Evolutionary conservation across 2,888 invertebrate genomes (phyloP).

Genomic region (Thymelicus sylvestris): DNA sequence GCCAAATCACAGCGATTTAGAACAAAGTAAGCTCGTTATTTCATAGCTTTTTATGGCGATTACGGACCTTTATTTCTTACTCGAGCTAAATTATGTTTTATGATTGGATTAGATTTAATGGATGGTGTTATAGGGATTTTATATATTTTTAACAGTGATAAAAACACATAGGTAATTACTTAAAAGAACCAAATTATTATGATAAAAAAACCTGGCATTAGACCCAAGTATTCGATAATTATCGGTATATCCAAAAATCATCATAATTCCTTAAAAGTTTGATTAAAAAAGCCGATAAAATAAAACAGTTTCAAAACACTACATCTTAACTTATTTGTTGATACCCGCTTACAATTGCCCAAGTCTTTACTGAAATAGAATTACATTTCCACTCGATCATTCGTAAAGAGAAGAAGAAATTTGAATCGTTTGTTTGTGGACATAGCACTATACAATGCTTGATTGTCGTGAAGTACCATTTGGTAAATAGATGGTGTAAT

Average conservation of each 20-base stretch:
- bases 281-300: too few relatives aligned
- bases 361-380: conserved; percentile 16
- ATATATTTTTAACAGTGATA: too few relatives aligned
- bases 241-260: too few relatives aligned
- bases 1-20: conserved; percentile 35
- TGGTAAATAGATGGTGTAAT: conserved; percentile 15
- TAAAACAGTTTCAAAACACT: background rate
- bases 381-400: conserved; percentile 43
- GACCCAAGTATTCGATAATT: too few relatives aligned
- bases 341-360: conserved; percentile 7
- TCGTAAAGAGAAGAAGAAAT: conserved; percentile 50
- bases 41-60: conserved; percentile 7
- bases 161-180: too few relatives aligned
- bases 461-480: conserved; percentile 16
- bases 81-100: background rate
- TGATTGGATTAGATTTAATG: too few relatives aligned
- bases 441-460: conserved; percentile 17
- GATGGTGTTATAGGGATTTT: too few relatives aligned
- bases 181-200: too few relatives aligned
- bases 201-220: too few relatives aligned
- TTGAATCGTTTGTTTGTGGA: conserved; percentile 42
- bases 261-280: too few relatives aligned
- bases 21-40: conserved; percentile 30
- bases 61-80: background rate
- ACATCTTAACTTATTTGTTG: background rate